These are phyloP conservation scores for Pleuronectes platessa DNA, from an alignment of 2,113 vertebrate genomes.

Conservation along the genomic window DNA sequence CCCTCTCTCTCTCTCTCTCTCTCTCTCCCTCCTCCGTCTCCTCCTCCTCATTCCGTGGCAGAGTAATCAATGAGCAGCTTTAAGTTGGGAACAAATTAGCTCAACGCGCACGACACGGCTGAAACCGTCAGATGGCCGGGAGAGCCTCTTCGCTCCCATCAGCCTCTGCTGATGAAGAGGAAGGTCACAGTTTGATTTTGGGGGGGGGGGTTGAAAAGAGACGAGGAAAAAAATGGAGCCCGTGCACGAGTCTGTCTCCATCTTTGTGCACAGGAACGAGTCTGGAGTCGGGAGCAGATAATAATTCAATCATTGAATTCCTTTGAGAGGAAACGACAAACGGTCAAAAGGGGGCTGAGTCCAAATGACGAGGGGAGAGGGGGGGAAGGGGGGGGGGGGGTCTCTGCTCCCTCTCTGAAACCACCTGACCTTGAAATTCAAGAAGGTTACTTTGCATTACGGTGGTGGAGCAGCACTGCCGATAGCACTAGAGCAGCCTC, in stretches of 20 bases:
- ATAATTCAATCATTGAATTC: conserved; percentile 18
- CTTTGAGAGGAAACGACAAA: not conserved
- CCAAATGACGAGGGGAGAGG: not conserved
- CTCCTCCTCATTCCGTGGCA: conserved; percentile 45
- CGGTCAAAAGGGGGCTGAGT: conserved; percentile 7
- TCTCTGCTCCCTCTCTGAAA: conserved; percentile 12
- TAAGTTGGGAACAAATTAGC: conserved; percentile 69
- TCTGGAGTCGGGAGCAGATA: not conserved
- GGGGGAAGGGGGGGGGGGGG: not conserved
- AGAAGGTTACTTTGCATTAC: conserved; percentile 49
- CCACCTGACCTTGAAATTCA: conserved; percentile 64
- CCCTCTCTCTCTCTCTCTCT: conserved; percentile 21
- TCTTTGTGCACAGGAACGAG: conserved; percentile 32
- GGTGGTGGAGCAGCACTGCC: conserved; percentile 28
- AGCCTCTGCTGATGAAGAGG: conserved; percentile 29
- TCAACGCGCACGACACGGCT: conserved; percentile 24
- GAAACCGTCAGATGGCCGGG: conserved; percentile 18
- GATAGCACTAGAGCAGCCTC: conserved; percentile 56
- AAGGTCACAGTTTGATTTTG: conserved; percentile 51
- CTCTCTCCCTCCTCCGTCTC: not conserved
- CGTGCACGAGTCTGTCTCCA: conserved; percentile 24
- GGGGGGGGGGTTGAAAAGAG: conserved; percentile 1
- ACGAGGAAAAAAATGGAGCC: conserved; percentile 43
- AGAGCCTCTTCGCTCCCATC: conserved; percentile 26
- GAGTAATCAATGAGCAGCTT: conserved; percentile 70